Base-by-base conservation (phyloP, 2,113 vertebrate species). In the western clawed frog (Xenopus tropicalis) region DNA sequence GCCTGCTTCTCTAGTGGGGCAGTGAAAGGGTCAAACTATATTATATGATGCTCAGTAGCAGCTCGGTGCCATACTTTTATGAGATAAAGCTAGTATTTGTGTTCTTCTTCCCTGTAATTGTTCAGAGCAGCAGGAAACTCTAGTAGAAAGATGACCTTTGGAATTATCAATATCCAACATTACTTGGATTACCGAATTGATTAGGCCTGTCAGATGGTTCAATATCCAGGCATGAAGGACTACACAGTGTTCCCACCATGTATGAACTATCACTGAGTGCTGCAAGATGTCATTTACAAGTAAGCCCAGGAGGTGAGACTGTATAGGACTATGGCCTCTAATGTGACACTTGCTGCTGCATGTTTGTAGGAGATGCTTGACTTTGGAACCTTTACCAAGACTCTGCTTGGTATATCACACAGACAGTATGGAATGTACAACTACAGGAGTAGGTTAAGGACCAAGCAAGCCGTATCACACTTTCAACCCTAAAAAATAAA, bases 161-260 rank as follows among this genome's bases (percentile, higher is more conserved):
- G 24, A 61, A 61, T 61, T 68, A 68, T 74, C 72, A 68, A 74
- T 74, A 68, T 61, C 56, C 54, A 61, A 37, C 72, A 61, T 61
- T 61, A 68, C 72, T 74, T 61, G 65, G 24, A 68, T 68, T 68
- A 74, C 65, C 24, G 14, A 61, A 74, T 74, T 68, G 72, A 74
- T 74, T 67, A 54, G 25, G 44, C 20, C 65, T 68, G 56, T 61
- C 65, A 68, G 44, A 61, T 68, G 57, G 54, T 52, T 61, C 72
- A 68, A 52, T 25, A 59, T 21, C 46, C n/a, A 43, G 42, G 17
- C 42, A 37, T 20, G 21, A 37, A 54, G 21, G 11, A 44, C 42
- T 21, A 13, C 37, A 20, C 19, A 16, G 42, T 44, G 29, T 37
- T 19, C 61, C 6, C 24, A 24, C 14, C 25, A 29, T 65, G n/a